Percentiles rank a stretch among this genome's conserved stretches.
Conservation (phyloP, 2,797 vertebrate species). For the Cephalopachus bancanus region DNA sequence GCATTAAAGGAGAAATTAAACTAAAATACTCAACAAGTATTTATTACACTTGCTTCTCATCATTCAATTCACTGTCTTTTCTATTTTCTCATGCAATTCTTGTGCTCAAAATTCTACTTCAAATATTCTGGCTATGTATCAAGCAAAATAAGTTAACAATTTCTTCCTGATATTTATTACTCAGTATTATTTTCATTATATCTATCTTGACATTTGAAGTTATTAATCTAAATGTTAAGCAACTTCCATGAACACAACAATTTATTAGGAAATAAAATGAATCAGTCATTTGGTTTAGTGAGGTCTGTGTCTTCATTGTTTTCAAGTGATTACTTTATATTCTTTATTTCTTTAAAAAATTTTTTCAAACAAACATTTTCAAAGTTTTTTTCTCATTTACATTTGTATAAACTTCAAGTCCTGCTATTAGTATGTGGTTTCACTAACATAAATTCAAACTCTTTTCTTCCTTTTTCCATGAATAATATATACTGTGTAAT, state of each 20-base stretch:
- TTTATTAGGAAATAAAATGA: neutral
- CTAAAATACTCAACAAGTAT: constrained; percentile 34
- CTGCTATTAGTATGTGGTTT: neutral
- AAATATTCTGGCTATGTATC: neutral
- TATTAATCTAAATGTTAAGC: neutral
- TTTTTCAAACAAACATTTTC: neutral
- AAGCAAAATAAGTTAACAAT: neutral
- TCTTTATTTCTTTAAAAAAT: neutral
- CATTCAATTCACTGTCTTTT: neutral
- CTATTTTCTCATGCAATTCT: neutral
- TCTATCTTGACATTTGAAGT: neutral
- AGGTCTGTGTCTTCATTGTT: neutral
- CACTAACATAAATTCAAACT: neutral
- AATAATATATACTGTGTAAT: neutral
- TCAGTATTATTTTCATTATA: neutral
- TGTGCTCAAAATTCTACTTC: neutral
- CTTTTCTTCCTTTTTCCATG: neutral
- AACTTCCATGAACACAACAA: neutral
- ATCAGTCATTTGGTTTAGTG: neutral
- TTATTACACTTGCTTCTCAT: neutral
- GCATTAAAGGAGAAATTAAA: constrained; percentile 39
- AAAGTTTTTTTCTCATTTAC: neutral
- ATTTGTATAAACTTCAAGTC: neutral
- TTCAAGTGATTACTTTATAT: neutral
- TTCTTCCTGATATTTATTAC: neutral